Evolutionary conservation across 2,888 invertebrate genomes (phyloP).

Genomic region (Leptopilina myrica): DNA sequence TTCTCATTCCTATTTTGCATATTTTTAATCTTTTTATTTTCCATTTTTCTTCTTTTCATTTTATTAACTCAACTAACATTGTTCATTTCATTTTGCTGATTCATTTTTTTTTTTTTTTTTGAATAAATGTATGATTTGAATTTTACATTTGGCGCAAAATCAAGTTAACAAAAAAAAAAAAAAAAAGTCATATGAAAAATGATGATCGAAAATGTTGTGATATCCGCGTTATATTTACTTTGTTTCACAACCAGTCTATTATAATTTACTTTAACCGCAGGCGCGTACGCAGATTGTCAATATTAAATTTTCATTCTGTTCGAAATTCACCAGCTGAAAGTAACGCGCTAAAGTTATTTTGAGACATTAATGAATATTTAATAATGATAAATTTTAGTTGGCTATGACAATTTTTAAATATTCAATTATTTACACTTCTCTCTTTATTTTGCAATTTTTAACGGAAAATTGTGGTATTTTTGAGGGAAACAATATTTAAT

Average conservation of each 20-base stretch:
- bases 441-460: not conserved
- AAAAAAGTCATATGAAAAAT: not conserved
- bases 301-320: constrained; percentile 14
- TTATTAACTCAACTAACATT: too few species aligned
- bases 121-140: not conserved
- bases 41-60: not conserved
- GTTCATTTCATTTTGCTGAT: too few species aligned
- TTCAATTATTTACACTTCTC: not conserved
- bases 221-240: not conserved
- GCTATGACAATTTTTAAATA: not conserved
- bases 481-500: too few species aligned
- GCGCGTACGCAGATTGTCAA: constrained; percentile 8
- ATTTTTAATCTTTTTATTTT: too few species aligned
- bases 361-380: constrained; percentile 2
- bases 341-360: not conserved
- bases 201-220: too few species aligned
- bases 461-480: too few species aligned
- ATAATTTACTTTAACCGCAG: constrained; percentile 2
- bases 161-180: not conserved
- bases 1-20: not conserved
- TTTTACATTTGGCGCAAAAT: not conserved
- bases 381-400: constrained; percentile 3
- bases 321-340: not conserved
- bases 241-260: not conserved
- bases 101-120: not conserved